Evolutionary conservation across 2,113 vertebrate species (phyloP).

Genomic region (Syngnathus floridae): DNA sequence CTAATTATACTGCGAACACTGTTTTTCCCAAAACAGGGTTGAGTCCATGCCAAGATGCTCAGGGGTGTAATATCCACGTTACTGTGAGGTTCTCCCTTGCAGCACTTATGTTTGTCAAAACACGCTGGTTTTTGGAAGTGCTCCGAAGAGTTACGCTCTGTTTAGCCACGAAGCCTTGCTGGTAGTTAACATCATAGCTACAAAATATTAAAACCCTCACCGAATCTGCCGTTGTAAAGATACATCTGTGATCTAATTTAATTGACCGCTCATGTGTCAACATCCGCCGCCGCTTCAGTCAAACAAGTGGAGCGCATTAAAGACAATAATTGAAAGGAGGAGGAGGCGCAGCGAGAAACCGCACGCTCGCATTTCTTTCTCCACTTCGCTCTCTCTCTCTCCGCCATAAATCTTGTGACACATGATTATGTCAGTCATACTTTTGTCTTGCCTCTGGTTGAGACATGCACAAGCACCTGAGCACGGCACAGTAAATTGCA

Average conservation of each 20-base stretch:
- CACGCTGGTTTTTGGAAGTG: constrained; percentile 61
- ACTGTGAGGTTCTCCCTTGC: constrained; percentile 72
- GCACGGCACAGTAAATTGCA: constrained; percentile 63
- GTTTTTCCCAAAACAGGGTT: constrained; percentile 70
- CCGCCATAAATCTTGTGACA: constrained; percentile 73
- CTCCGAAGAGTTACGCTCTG: constrained; percentile 70
- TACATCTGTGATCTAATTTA: not conserved
- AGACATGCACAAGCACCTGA: constrained; percentile 73
- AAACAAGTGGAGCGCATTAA: constrained; percentile 56
- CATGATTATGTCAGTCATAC: constrained; percentile 74
- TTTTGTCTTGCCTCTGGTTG: constrained; percentile 73
- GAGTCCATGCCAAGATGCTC: constrained; percentile 59
- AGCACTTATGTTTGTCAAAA: constrained; percentile 73
- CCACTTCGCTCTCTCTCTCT: constrained; percentile 43
- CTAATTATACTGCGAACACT: constrained; percentile 68
- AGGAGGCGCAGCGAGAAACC: constrained; percentile 44
- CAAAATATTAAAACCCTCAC: constrained; percentile 22
- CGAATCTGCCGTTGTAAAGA: not conserved
- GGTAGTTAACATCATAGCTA: constrained; percentile 37
- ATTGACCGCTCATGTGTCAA: constrained; percentile 30
- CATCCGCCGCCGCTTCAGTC: constrained; percentile 47
- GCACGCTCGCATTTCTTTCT: constrained; percentile 55
- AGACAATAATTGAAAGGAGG: constrained; percentile 65
- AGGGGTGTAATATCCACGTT: constrained; percentile 71
- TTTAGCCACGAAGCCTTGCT: constrained; percentile 54